Percentiles rank a stretch among this genome's conserved stretches.
phyloP scores from a whole-genome alignment of 1,140 invertebrate genomes.

The Lucilia sericata region DNA sequence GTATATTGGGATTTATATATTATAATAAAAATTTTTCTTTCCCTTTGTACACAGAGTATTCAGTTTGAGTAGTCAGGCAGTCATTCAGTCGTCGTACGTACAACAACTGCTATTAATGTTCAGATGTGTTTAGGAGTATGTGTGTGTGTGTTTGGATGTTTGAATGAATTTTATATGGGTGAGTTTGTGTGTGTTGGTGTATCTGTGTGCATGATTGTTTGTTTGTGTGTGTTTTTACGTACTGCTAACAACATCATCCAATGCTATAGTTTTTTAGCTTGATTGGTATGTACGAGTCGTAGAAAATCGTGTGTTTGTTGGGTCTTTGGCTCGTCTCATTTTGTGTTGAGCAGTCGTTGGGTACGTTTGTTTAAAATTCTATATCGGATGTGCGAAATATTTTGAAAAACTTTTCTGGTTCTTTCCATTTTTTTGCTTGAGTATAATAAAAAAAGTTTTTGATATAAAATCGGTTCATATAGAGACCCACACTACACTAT shows the following conservation, averaged over 20 bases:
- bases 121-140: neutral
- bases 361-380: constrained; percentile 4
- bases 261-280: constrained; percentile 39
- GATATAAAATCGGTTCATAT: constrained; percentile 30
- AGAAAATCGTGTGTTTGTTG: constrained; percentile 41
- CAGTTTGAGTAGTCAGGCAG: constrained; percentile 29
- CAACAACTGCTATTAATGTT: neutral
- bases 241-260: constrained; percentile 28
- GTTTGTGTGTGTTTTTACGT: neutral
- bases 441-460: neutral
- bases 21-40: neutral
- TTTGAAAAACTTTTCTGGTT: neutral
- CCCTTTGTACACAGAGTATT: constrained; percentile 13
- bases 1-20: constrained; percentile 30
- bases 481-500: constrained; percentile 28
- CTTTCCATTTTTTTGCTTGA: neutral
- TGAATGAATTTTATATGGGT: constrained; percentile 2
- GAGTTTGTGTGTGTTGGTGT: too few relatives aligned
- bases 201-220: neutral
- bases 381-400: constrained; percentile 40
- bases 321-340: constrained; percentile 37
- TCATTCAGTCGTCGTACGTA: neutral
- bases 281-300: constrained; percentile 40
- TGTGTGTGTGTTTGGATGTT: neutral
- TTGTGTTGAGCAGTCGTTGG: constrained; percentile 40